Evolutionary conservation across 2,113 vertebrate genomes (phyloP).

Genomic region (Trogon melanurus): DNA sequence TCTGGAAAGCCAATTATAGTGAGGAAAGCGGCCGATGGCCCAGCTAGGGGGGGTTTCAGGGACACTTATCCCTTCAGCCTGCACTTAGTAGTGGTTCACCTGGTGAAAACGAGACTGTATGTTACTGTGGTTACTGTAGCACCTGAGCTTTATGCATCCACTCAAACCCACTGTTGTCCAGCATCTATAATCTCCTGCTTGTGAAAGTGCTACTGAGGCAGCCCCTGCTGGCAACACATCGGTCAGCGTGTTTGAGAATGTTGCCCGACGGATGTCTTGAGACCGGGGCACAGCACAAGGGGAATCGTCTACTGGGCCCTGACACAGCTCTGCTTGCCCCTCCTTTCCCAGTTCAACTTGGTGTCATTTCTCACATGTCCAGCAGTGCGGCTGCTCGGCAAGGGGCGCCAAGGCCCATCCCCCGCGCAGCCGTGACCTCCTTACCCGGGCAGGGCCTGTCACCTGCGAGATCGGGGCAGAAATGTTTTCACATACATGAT

Average conservation of each 20-base stretch:
- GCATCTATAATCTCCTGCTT: neutral
- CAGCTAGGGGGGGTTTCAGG: neutral
- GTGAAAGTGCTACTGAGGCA: neutral
- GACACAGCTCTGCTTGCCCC: neutral
- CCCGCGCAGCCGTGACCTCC: neutral
- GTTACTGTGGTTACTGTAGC: neutral
- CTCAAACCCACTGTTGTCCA: neutral
- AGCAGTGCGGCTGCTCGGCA: neutral
- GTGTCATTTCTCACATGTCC: neutral
- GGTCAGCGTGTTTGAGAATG: neutral
- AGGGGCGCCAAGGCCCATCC: constrained; percentile 1
- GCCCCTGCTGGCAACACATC: neutral
- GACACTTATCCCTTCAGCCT: neutral
- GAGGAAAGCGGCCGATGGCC: neutral
- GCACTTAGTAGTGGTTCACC: neutral
- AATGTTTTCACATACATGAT: neutral
- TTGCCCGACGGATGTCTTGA: neutral
- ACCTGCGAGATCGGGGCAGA: neutral
- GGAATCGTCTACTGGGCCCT: neutral
- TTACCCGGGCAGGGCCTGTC: neutral
- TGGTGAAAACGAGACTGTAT: neutral
- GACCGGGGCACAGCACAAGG: neutral
- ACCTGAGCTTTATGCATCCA: neutral
- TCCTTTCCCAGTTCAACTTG: neutral
- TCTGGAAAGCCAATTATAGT: neutral